phyloP scores from a whole-genome alignment of 2,113 vertebrate genomes.

The Plectropomus leopardus region DNA sequence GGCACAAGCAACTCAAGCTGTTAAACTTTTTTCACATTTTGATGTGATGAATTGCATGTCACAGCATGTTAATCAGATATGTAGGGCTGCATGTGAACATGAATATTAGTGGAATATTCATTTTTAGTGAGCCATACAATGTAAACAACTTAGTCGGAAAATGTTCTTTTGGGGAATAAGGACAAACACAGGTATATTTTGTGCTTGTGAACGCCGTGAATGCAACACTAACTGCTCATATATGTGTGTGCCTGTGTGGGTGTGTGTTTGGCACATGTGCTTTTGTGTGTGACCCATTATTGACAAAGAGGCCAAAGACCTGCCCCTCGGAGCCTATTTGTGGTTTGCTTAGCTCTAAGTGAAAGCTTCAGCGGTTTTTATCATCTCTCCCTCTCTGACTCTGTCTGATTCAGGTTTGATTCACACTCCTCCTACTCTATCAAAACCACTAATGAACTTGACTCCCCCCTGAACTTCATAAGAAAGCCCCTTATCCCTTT shows the following conservation, averaged over 20 bases:
- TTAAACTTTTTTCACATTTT: too few species aligned
- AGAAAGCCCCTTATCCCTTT: conserved; percentile 62
- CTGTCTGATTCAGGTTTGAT: conserved; percentile 46
- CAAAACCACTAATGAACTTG: conserved; percentile 62
- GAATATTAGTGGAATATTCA: too few species aligned
- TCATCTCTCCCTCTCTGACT: conserved; percentile 10
- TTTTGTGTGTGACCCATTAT: conserved; percentile 2
- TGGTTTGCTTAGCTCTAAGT: conserved; percentile 41
- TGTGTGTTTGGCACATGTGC: conserved; percentile 3
- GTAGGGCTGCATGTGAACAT: too few species aligned
- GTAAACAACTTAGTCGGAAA: too few species aligned
- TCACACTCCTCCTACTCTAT: conserved; percentile 55
- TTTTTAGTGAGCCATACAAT: too few species aligned
- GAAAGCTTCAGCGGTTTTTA: neutral
- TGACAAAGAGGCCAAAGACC: conserved; percentile 39
- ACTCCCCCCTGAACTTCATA: conserved; percentile 56
- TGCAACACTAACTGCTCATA: neutral
- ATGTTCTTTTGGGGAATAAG: too few species aligned
- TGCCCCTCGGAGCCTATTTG: conserved; percentile 35
- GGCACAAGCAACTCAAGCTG: too few species aligned
- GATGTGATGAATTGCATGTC: too few species aligned
- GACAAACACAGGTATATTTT: too few species aligned
- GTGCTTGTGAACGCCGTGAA: too few species aligned
- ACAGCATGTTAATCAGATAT: too few species aligned
- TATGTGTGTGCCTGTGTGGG: conserved; percentile 16